These are phyloP conservation scores for Phalloptychus januarius DNA, from an alignment of 2,797 vertebrate species.

Conservation along the genomic window DNA sequence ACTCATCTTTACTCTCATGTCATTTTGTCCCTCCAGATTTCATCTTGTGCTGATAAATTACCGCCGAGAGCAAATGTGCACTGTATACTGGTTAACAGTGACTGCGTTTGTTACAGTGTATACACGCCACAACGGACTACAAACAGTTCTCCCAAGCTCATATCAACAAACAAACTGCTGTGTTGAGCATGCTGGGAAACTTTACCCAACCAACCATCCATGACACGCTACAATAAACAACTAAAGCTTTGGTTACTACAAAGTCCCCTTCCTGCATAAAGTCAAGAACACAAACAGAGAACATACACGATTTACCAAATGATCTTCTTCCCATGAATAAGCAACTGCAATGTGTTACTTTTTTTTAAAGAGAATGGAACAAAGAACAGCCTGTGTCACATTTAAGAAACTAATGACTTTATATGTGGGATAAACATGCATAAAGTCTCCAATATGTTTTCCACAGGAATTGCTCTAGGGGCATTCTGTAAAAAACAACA, in stretches of 20 bases:
- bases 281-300: neutral
- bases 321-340: neutral
- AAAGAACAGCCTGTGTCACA: neutral
- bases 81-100: neutral
- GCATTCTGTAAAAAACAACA: neutral
- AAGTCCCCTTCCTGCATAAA: neutral
- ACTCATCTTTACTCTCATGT: conserved; percentile 70
- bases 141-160: conserved; percentile 2
- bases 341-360: neutral
- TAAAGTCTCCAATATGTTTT: neutral
- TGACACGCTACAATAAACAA: neutral
- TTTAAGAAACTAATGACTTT: neutral
- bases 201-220: neutral
- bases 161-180: conserved; percentile 4
- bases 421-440: neutral
- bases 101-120: neutral
- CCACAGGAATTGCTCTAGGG: no score
- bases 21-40: conserved; percentile 51
- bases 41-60: conserved; percentile 60
- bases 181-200: conserved; percentile 1
- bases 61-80: conserved; percentile 39
- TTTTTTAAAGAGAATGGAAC: neutral
- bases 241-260: conserved; percentile 9
- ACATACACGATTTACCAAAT: neutral
- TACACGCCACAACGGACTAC: neutral